Conservation (phyloP, 2,113 vertebrate genomes). For the Prionailurus bengalensis region DNA sequence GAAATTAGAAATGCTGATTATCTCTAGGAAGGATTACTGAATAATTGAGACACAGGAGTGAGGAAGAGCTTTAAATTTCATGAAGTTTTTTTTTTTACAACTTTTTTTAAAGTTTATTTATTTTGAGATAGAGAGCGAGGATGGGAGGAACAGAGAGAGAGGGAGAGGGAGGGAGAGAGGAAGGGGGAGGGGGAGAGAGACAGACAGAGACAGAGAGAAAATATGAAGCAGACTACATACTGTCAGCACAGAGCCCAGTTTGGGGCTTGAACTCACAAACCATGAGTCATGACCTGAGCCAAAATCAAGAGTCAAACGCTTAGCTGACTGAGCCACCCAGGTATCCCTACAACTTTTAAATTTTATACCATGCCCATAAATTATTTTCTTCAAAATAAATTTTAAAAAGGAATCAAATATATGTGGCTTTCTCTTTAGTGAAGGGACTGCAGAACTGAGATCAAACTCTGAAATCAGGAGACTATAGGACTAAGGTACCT, state of each 20-base stretch:
- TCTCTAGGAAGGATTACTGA: background rate
- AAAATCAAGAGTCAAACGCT: no score
- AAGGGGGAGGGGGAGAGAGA: no score
- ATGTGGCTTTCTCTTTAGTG: background rate
- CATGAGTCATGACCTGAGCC: no score
- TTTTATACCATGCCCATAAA: background rate
- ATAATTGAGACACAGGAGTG: background rate
- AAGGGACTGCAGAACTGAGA: background rate
- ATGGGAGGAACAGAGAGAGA: no score
- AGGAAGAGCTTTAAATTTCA: background rate
- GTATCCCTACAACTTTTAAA: background rate
- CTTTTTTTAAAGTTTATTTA: background rate
- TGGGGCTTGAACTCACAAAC: no score
- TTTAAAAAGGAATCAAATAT: background rate
- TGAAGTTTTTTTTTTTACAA: background rate
- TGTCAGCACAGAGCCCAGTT: no score
- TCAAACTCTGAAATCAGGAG: background rate
- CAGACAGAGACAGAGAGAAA: no score
- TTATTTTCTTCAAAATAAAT: conserved; percentile 7
- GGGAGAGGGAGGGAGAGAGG: no score
- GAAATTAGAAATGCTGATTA: conserved; percentile 39
- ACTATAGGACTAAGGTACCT: background rate
- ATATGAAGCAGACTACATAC: no score
- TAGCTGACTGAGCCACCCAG: no score
- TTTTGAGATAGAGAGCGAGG: no score